These are phyloP conservation scores for Amitus sp. DNA, from an alignment of 2,888 invertebrate species.

Conservation along the genomic window DNA sequence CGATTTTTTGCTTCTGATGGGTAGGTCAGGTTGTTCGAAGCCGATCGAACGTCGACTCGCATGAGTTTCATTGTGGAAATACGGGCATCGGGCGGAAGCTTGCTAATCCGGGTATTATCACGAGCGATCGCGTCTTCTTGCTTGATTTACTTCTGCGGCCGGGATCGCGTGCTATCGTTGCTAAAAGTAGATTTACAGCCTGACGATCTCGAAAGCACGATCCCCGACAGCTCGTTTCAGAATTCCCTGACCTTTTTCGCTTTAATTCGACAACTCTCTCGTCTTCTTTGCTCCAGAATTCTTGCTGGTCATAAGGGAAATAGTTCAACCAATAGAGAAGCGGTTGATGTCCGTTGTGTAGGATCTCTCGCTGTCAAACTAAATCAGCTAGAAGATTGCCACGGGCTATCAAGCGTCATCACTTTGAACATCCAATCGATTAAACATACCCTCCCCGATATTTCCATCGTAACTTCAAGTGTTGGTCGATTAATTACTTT, in stretches of 20 bases:
- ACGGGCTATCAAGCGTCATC: not conserved
- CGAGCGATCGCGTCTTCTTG: slow-evolving; percentile 48
- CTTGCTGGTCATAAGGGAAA: slow-evolving; percentile 28
- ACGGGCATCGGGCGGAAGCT: slow-evolving; percentile 44
- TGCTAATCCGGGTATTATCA: slow-evolving; percentile 50
- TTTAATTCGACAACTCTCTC: slow-evolving; percentile 32
- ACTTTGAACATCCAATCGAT: not conserved
- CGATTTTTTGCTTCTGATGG: slow-evolving; percentile 25
- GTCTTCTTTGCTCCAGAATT: slow-evolving; percentile 34
- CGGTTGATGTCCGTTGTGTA: slow-evolving; percentile 30
- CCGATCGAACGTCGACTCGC: slow-evolving; percentile 30
- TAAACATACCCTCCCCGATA: no score
- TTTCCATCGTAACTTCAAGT: no score
- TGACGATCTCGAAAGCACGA: slow-evolving; percentile 42
- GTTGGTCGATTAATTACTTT: no score
- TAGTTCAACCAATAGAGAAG: slow-evolving; percentile 27
- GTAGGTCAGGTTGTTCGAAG: slow-evolving; percentile 13
- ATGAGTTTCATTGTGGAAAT: slow-evolving; percentile 38
- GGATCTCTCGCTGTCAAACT: slow-evolving; percentile 12
- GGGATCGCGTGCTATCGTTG: slow-evolving; percentile 38
- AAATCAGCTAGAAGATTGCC: slow-evolving; percentile 31
- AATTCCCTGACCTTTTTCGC: slow-evolving; percentile 32
- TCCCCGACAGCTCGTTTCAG: slow-evolving; percentile 27
- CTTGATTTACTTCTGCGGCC: slow-evolving; percentile 47
- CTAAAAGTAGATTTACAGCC: slow-evolving; percentile 47